phyloP scores from a whole-genome alignment of 53 echinoderm and acorn worm genomes.

The Pentamera pediparva region DNA sequence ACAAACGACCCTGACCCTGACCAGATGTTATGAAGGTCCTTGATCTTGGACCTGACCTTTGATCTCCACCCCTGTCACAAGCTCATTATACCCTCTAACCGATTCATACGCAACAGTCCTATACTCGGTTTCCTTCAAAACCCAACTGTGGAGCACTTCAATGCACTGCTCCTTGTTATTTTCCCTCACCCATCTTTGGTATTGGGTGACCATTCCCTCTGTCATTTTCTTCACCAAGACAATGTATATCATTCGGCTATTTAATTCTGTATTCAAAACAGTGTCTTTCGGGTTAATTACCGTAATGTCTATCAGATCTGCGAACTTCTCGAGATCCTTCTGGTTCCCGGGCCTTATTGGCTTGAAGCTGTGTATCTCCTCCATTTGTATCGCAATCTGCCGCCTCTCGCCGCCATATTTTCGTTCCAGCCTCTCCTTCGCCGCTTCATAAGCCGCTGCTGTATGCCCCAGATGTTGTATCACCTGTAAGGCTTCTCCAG shows the following conservation, averaged over 20 bases:
- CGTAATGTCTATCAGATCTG: slow-evolving; percentile 20
- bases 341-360: slow-evolving; percentile 14
- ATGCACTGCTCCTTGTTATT: neutral
- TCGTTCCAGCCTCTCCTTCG: slow-evolving; percentile 18
- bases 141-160: neutral
- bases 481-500: neutral
- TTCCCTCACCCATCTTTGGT: slow-evolving; percentile 18
- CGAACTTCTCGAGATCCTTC: slow-evolving; percentile 18
- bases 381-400: slow-evolving; percentile 1
- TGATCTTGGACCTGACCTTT: neutral
- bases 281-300: slow-evolving; percentile 16
- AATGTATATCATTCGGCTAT: neutral
- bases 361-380: neutral
- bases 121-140: neutral
- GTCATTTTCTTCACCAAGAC: slow-evolving; percentile 13
- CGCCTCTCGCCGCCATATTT: slow-evolving; percentile 21
- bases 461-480: slow-evolving; percentile 7
- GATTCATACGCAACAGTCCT: neutral
- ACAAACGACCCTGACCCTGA: neutral
- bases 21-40: neutral
- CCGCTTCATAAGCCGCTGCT: slow-evolving; percentile 12
- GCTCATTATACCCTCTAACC: neutral
- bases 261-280: neutral
- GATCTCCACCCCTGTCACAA: neutral
- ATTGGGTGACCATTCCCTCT: slow-evolving; percentile 11